Evolutionary conservation across 1,140 invertebrate species (phyloP), one percentile per base, ranked within the genome.

Genomic region (Mylabris phalerata): DNA sequence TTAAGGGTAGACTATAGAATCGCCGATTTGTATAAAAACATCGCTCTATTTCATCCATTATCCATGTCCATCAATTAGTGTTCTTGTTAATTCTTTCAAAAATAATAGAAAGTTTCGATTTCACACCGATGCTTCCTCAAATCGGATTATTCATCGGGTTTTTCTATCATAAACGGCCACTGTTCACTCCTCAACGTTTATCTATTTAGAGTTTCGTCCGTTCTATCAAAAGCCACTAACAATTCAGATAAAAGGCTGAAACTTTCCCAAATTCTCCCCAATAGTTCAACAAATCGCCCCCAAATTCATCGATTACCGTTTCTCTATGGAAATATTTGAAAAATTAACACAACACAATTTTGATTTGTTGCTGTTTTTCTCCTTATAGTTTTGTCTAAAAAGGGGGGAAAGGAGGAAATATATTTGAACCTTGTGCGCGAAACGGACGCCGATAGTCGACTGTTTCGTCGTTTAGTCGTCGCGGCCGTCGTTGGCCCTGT

Each of bases 371-470:
- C 7, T 32, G 32, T 32, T 32, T 32, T 19, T 19, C 19, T 19
- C 19, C 19, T 19, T 19, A 19, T 19, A 19, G 19, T 19, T 19
- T 19, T 19, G 19, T 19, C 19, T 19, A 19, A 19, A 19, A 19
- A 1, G 32, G 32, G 7, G 32, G 32, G 32, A 5, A 40, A 38
- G 39, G 55, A 32, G 54, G 47, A 32, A 45, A 25, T 27, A 40
- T 48, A 32, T 56, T 48, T 26, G 46, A 32, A 32, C 46, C 55
- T 48, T 57, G 55, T 46, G 47, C 47, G 42, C 55, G 39, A 57
- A 48, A 57, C 55, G 55, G 55, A 57, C 48, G 55, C 55, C 55
- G 55, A 46, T 39, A 57, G 55, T 57, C 45, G 48, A 57, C 55
- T 57, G 55, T 49, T 57, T 39, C 48, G 48, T 57, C 55, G 32